Evolutionary conservation across 2,113 vertebrate genomes (phyloP), one percentile per base, ranked within the genome.

Genomic region (Climacteris rufus): DNA sequence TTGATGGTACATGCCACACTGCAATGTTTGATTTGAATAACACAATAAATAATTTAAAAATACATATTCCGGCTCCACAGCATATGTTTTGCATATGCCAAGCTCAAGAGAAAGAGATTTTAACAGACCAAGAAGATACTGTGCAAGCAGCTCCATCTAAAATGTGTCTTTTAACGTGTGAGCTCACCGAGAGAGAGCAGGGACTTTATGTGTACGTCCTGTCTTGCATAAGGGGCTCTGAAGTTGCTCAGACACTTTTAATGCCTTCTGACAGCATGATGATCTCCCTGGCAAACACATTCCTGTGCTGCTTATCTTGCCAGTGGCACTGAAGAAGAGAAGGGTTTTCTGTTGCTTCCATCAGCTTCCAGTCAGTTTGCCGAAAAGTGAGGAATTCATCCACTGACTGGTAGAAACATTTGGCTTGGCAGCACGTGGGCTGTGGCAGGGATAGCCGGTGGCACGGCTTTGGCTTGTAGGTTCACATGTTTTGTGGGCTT

Each of bases 381-480:
- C 37, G 50, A 35, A 53, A 72, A 90, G 44, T 5, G 59, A 80
- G 71, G 52, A 25, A 31, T 57, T 35, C 0, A 2, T 49, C 50
- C 0, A 0, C 31, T 15, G 60, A 18, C n/a, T 61, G 71, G n/a
- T 6, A 20, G 66, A 57, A 83, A 42, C 30, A 45, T 0, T 6
- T 2, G 0, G 3, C 42, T 69, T 4, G 1, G 45, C 54, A 54
- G 45, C 2, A 1, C 14, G 2, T 0, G 0, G 72, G 42, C 44
- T 45, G 31, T 6, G 40, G 39, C 24, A 75, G 56, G 35, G 59
- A 28, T 27, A 45, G 54, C 52, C 0, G 0, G 15, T 2, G 22
- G 70, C 31, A 23, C 7, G 49, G 68, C 19, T 77, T 56, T 17
- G 70, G 27, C 49, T 66, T 24, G 8, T 20, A 18, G 44, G 28